These are phyloP conservation scores for Silurus meridionalis DNA, from an alignment of 2,113 vertebrate genomes.

Conservation along the genomic window DNA sequence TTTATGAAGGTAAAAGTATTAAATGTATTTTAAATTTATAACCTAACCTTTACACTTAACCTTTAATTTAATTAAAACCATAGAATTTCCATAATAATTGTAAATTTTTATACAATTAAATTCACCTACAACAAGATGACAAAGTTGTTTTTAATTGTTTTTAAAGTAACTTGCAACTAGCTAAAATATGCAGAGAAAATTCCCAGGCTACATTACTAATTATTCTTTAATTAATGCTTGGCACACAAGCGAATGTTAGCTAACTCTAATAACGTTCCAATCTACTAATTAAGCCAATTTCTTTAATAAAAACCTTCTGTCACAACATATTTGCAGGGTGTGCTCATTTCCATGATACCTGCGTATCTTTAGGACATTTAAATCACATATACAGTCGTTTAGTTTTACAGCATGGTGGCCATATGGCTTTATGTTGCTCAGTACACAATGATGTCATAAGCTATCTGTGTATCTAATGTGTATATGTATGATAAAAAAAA, in stretches of 20 bases:
- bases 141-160: background rate
- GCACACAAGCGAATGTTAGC: background rate
- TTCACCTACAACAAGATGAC: background rate
- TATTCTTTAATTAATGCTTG: background rate
- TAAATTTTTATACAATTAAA: background rate
- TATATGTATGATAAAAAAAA: background rate
- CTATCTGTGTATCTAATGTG: background rate
- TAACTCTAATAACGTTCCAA: background rate
- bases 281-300: background rate
- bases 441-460: background rate
- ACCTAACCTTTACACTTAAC: too few relatives aligned
- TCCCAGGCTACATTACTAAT: background rate
- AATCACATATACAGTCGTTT: background rate
- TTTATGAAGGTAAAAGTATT: too few relatives aligned
- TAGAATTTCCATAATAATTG: background rate
- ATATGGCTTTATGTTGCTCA: background rate
- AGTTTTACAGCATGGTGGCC: constrained; percentile 3
- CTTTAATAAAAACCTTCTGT: background rate
- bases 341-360: background rate
- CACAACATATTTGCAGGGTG: background rate
- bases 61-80: background rate
- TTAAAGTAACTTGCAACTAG: background rate
- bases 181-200: background rate
- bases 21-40: too few relatives aligned
- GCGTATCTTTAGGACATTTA: background rate